phyloP scores from a whole-genome alignment of 2,113 vertebrate genomes.

The Felis catus region DNA sequence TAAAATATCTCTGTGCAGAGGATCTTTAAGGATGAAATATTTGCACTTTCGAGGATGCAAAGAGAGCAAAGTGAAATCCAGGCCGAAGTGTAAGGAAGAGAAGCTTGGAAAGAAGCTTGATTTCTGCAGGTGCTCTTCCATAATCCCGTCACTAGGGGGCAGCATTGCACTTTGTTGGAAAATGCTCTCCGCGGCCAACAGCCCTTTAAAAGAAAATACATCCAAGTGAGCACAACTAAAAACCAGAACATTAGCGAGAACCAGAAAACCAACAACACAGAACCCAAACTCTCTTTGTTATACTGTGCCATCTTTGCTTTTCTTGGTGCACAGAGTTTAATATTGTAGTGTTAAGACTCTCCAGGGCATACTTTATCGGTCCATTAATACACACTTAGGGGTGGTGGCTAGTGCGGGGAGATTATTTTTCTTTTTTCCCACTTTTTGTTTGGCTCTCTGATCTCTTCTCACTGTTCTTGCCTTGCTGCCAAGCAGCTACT shows the following conservation, averaged over 20 bases:
- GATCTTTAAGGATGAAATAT: conserved; percentile 65
- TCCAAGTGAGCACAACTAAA: conserved; percentile 72
- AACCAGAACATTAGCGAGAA: conserved; percentile 67
- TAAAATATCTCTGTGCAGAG: conserved; percentile 61
- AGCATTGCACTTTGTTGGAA: conserved; percentile 85
- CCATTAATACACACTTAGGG: conserved; percentile 54
- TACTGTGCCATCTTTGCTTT: conserved; percentile 56
- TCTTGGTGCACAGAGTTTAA: conserved; percentile 54
- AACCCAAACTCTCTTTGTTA: conserved; percentile 69
- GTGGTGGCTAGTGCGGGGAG: conserved; percentile 35
- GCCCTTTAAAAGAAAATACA: conserved; percentile 76
- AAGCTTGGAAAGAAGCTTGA: neutral
- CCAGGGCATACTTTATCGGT: conserved; percentile 37
- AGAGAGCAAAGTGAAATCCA: conserved; percentile 46
- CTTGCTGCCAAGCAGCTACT: neutral
- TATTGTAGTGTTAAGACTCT: conserved; percentile 71
- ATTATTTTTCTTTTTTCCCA: conserved; percentile 17
- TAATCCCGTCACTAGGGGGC: conserved; percentile 78
- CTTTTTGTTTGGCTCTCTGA: conserved; percentile 19
- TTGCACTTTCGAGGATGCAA: conserved; percentile 53
- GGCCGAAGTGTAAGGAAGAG: neutral
- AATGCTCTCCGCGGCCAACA: neutral
- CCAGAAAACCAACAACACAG: conserved; percentile 68
- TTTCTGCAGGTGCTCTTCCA: conserved; percentile 26
- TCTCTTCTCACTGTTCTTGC: neutral